These are phyloP conservation scores for Antedon mediterranea DNA, from an alignment of 53 echinoderm and acorn worm genomes.

Conservation along the genomic window DNA sequence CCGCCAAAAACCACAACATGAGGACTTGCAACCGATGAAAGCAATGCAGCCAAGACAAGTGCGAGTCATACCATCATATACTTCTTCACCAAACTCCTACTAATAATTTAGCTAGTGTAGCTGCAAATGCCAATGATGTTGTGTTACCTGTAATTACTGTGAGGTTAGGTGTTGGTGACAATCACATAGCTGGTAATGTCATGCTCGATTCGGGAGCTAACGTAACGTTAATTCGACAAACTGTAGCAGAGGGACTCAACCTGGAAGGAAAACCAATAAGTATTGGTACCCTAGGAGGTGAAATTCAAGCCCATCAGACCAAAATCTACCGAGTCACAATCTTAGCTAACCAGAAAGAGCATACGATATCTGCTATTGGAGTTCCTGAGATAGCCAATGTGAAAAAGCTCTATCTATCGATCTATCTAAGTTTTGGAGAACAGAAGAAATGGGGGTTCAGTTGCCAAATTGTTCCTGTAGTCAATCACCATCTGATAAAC, in stretches of 20 bases:
- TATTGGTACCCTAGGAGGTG: too few species aligned
- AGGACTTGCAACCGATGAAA: slow-evolving; percentile 18
- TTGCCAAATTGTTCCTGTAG: too few species aligned
- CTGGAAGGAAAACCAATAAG: slow-evolving; percentile 20
- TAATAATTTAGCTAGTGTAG: background rate
- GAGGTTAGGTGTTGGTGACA: background rate
- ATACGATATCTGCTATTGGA: too few species aligned
- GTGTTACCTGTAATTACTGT: slow-evolving; percentile 3
- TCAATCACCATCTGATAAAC: too few species aligned
- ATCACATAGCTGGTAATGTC: background rate
- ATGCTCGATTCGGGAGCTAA: slow-evolving; percentile 25
- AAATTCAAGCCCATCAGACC: too few species aligned
- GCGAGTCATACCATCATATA: slow-evolving; percentile 3
- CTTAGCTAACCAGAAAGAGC: too few species aligned
- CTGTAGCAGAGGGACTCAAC: slow-evolving; percentile 11
- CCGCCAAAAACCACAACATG: slow-evolving; percentile 27
- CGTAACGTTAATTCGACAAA: slow-evolving; percentile 13
- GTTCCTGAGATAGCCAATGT: too few species aligned
- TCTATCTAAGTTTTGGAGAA: slow-evolving; percentile 28
- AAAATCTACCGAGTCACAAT: too few species aligned
- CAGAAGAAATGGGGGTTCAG: slow-evolving; percentile 31
- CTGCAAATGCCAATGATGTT: slow-evolving; percentile 2
- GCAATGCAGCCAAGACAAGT: slow-evolving; percentile 5
- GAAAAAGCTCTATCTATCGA: background rate
- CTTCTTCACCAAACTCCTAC: background rate